Base-by-base conservation (phyloP, 2,113 vertebrate species). In the Mus musculus region DNA sequence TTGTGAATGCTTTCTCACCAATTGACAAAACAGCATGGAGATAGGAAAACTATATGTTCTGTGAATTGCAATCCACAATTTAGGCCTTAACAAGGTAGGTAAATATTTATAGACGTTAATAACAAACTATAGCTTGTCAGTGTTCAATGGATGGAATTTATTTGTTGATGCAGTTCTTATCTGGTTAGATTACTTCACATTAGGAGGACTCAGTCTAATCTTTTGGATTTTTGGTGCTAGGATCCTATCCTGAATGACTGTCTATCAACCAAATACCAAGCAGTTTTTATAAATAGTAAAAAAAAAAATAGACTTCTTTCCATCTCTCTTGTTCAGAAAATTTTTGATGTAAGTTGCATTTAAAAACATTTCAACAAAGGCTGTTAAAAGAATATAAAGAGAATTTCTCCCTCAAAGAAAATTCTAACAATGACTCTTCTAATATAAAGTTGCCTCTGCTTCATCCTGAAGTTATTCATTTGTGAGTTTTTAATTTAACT, bases 261-360 rank as follows among this genome's bases (percentile, higher is more conserved):
- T 16, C n/a, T 36, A 12, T 52, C 86, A 67, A 81, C 46, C 36
- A 89, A 91, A 1, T 39, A 16, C 36, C n/a, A 89, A 92, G 7
- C 8, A 94, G n/a, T 46, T 93, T 93, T 86, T 94, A 46, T 4
- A 30, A 36, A 46, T 39, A n/a, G 46, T 84, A 80, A 42, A 89
- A 96, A 61, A 54, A 54, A 52, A 52, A 52, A 11, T 75, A 56
- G 26, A 86, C 19, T 84, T 97, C 28, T 88, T 97, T 11, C 5
- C 0, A 52, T 61, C 16, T 1, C 0, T 94, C 26, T 54, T 4
- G 16, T 69, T 75, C 54, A 33, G 59, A 67, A 94, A 91, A 92
- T 33, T 49, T 81, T 67, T 93, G 36, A 33, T 82, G 77, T 81
- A 71, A 95, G 12, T 89, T 84, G 28, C 20, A 42, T 89, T 81